Conservation (phyloP, 2,113 vertebrate genomes). For the Takifugu bimaculatus region DNA sequence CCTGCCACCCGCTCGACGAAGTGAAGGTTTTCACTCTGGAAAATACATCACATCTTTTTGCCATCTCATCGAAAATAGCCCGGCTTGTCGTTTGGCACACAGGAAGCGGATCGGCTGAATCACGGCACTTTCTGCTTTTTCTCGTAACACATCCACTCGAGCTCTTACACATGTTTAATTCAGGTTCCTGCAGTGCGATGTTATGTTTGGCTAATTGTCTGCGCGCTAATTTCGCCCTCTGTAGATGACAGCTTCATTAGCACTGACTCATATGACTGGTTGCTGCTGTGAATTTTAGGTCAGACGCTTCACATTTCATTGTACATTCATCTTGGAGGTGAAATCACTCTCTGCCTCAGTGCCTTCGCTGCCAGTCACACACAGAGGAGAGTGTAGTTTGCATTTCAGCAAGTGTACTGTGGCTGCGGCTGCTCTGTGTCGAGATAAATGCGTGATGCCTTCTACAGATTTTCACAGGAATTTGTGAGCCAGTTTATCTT, state of each 20-base stretch:
- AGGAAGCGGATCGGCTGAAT: background rate
- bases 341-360: conserved; percentile 47
- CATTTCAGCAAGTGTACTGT: background rate
- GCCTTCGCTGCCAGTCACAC: conserved; percentile 24
- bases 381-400: background rate
- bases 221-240: conserved; percentile 1
- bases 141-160: too few relatives aligned
- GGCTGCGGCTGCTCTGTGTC: background rate
- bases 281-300: conserved; percentile 52
- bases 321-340: conserved; percentile 37
- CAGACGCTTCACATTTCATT: conserved; percentile 54
- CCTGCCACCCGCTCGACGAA: conserved; percentile 2
- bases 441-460: background rate
- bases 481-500: background rate
- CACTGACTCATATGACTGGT: conserved; percentile 32
- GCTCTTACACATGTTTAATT: background rate
- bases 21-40: conserved; percentile 26
- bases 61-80: conserved; percentile 15
- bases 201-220: conserved; percentile 5
- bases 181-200: background rate
- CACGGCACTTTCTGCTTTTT: too few relatives aligned
- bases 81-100: background rate
- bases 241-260: conserved; percentile 34
- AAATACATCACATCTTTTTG: conserved; percentile 31
- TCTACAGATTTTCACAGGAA: background rate